Conservation (phyloP, 2,888 invertebrate genomes). For the Leptinotarsa juncta region DNA sequence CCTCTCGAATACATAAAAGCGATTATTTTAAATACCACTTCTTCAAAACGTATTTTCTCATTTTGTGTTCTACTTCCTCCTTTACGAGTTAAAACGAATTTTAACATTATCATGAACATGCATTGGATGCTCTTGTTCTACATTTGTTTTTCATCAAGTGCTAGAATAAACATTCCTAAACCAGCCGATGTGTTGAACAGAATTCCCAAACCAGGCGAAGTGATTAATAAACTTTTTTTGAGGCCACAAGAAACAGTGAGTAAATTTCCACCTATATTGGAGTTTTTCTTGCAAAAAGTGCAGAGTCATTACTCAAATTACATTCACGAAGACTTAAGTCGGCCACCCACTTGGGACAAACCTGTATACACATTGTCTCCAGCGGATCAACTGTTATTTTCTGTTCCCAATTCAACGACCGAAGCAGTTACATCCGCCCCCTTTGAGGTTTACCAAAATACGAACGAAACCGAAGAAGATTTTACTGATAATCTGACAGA, state of each 20-base stretch:
- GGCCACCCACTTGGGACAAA: conserved; percentile 62
- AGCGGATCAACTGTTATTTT: conserved; percentile 45
- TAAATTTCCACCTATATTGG: conserved; percentile 76
- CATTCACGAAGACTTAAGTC: conserved; percentile 69
- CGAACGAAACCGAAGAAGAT: conserved; percentile 11
- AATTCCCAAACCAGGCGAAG: conserved; percentile 18
- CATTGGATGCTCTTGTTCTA: conserved; percentile 24
- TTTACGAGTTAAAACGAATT: neutral
- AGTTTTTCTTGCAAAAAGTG: conserved; percentile 76
- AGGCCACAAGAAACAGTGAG: conserved; percentile 52
- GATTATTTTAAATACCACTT: conserved; percentile 17
- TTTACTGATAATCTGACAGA: conserved; percentile 13
- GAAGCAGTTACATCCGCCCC: conserved; percentile 16
- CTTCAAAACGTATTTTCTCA: conserved; percentile 18
- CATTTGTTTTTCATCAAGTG: conserved; percentile 8
- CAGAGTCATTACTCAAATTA: conserved; percentile 79
- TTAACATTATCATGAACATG: conserved; percentile 24
- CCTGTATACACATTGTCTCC: conserved; percentile 58
- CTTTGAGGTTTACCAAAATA: neutral
- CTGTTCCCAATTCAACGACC: conserved; percentile 17
- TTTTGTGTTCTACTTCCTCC: conserved; percentile 27
- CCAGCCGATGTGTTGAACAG: conserved; percentile 6
- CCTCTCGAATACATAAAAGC: conserved; percentile 17
- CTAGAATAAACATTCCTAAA: neutral
- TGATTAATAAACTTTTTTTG: conserved; percentile 39